Conservation (phyloP, 2,888 invertebrate genomes). For the Scelioninae gen. 2 region DNA sequence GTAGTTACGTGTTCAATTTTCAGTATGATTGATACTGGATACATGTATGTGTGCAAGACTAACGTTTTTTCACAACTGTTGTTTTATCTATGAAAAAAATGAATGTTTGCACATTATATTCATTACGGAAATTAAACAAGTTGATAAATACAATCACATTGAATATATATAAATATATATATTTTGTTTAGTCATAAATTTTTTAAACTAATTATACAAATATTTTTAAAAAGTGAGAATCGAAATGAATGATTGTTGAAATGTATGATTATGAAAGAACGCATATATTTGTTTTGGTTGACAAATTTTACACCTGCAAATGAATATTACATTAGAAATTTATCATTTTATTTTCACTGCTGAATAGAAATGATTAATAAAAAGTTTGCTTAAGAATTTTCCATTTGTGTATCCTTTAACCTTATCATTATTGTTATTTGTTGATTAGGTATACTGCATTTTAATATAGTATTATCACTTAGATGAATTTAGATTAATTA, state of each 20-base stretch:
- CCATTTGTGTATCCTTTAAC: not conserved
- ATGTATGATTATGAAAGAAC: slow-evolving; percentile 6
- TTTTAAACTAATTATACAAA: not conserved
- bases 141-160: slow-evolving; percentile 13
- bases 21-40: slow-evolving; percentile 22
- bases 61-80: slow-evolving; percentile 6
- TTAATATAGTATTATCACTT: too few relatives aligned
- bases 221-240: slow-evolving; percentile 22
- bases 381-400: slow-evolving; percentile 30
- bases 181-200: slow-evolving; percentile 16
- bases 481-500: too few relatives aligned
- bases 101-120: slow-evolving; percentile 21
- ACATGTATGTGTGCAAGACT: slow-evolving; percentile 8
- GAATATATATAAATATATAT: slow-evolving; percentile 14
- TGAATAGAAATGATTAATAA: slow-evolving; percentile 37
- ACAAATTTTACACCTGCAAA: slow-evolving; percentile 36
- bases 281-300: slow-evolving; percentile 38
- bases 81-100: slow-evolving; percentile 4
- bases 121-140: slow-evolving; percentile 6
- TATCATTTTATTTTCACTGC: slow-evolving; percentile 19
- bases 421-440: not conserved
- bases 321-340: slow-evolving; percentile 13
- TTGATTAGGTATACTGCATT: not conserved
- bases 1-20: slow-evolving; percentile 35
- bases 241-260: slow-evolving; percentile 27